Percentiles rank a stretch among this genome's conserved stretches.
Evolutionary conservation across 2,797 vertebrate genomes (phyloP).

Genomic region (Hybognathus amarus): DNA sequence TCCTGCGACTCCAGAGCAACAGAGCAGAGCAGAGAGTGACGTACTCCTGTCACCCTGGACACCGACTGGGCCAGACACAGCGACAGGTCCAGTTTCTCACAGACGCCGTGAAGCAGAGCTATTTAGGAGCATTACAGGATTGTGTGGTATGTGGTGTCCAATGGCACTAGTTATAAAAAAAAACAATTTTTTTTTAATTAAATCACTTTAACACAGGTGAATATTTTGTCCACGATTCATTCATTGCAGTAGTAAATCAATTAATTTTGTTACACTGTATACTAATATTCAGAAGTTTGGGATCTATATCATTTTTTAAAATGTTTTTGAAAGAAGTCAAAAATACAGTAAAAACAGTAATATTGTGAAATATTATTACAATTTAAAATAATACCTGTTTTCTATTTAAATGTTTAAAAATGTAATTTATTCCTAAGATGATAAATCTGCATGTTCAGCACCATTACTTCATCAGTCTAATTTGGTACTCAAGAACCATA

Average conservation of each 20-base stretch:
- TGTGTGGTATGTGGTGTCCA: constrained; percentile 78
- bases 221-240: not conserved
- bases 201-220: not conserved
- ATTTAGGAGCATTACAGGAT: constrained; percentile 76
- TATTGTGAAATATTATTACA: not conserved
- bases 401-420: not conserved
- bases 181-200: not conserved
- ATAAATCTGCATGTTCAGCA: not conserved
- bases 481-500: not conserved
- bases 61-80: constrained; percentile 60
- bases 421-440: not conserved
- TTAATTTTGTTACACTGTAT: not conserved
- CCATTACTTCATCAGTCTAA: not conserved
- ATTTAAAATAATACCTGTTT: not conserved
- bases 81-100: constrained; percentile 83
- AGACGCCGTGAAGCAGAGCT: constrained; percentile 81
- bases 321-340: not conserved
- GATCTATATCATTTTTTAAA: not conserved
- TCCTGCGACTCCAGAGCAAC: constrained; percentile 84
- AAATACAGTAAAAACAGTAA: not conserved
- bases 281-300: not conserved
- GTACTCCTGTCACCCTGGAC: constrained; percentile 81
- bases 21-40: constrained; percentile 80
- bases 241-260: not conserved
- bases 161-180: not conserved